Evolutionary conservation across 2,888 invertebrate genomes (phyloP), one percentile per base, ranked within the genome.

Genomic region (Drosophila borealis): DNA sequence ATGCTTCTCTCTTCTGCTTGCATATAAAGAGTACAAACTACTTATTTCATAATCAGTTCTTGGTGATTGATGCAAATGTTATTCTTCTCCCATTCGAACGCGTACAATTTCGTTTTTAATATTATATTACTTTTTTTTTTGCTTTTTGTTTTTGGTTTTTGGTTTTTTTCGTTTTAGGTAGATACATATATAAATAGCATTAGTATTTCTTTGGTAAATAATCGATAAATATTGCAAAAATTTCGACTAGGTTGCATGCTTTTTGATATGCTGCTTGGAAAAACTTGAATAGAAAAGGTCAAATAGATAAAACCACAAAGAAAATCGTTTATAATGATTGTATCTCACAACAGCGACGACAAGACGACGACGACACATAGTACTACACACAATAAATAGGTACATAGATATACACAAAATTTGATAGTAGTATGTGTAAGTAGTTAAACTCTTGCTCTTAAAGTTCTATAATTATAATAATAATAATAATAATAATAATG

Each of bases 11-110:
- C 13, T 54, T 36, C 19, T 46, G 59, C 64, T 74, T 74, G 85
- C 82, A 89, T 80, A 84, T 84, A 81, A 82, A 87, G 87, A 90
- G 91, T 90, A 90, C 91, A 91, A 91, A 91, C 92, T 92, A 91
- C 91, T 92, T 92, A 92, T 88, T 91, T 81, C 87, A 88, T 91
- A 92, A 91, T 91, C 91, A 91, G 92, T 92, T 91, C 91, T 91
- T 92, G 88, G 77, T 71, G 85, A 86, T 86, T 86, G 89, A 86
- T 86, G 85, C 85, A 86, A 89, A 84, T 81, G 71, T 74, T 74
- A 49, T 48, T 53, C 61, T 46, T 49, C 36, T 60, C 37, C 45
- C 59, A 25, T 49, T 76, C 70, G 74, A 76, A 76, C 76, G 76
- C 76, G 59, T 62, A 69, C 69, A 64, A 50, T 49, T 75, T 39